Conservation (phyloP, 2,113 vertebrate species). For the Ahaetulla prasina region DNA sequence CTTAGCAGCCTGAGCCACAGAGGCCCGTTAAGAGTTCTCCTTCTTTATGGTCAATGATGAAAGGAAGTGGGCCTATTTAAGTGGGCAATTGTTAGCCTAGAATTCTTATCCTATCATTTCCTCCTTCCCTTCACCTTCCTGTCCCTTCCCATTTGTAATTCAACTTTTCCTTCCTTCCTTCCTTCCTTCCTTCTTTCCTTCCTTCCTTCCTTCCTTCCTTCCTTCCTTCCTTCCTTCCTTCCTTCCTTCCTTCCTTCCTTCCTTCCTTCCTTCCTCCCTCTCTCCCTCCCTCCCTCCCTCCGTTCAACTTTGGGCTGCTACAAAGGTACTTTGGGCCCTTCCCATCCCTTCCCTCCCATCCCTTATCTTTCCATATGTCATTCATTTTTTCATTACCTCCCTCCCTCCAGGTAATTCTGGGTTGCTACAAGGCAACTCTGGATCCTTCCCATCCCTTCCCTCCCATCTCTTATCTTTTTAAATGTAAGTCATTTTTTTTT, state of each 20-base stretch:
- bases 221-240: neutral
- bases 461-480: too few relatives aligned
- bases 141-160: neutral
- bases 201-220: neutral
- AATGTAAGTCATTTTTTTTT: neutral
- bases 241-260: too few relatives aligned
- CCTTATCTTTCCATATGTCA: too few relatives aligned
- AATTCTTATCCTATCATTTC: neutral
- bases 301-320: too few relatives aligned
- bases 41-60: neutral
- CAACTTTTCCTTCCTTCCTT: neutral
- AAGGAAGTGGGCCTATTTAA: neutral
- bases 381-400: neutral
- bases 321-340: too few relatives aligned
- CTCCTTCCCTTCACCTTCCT: neutral
- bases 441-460: too few relatives aligned
- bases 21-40: slow-evolving; percentile 21
- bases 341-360: too few relatives aligned
- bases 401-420: too few relatives aligned
- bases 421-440: too few relatives aligned
- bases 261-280: too few relatives aligned
- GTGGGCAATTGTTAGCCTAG: neutral
- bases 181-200: neutral
- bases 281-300: too few relatives aligned
- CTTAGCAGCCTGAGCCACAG: too few relatives aligned